These are phyloP conservation scores for Rhabdomys dilectus DNA, from an alignment of 2,113 vertebrate species.

Conservation along the genomic window DNA sequence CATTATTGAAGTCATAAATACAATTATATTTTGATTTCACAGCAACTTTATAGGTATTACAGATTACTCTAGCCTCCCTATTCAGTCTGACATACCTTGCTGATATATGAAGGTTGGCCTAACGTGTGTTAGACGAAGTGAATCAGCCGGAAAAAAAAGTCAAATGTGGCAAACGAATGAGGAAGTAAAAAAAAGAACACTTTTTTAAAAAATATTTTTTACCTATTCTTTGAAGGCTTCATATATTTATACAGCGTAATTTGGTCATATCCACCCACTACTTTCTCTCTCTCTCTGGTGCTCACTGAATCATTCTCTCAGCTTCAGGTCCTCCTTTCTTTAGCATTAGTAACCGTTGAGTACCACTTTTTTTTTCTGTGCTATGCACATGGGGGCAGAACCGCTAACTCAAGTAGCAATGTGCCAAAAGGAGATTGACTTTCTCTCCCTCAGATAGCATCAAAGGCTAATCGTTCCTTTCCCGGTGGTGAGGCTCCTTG, in stretches of 20 bases:
- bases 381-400: background rate
- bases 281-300: background rate
- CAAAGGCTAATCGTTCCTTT: background rate
- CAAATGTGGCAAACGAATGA: background rate
- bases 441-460: background rate
- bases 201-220: background rate
- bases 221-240: background rate
- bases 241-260: background rate
- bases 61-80: background rate
- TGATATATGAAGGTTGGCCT: background rate
- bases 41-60: slow-evolving; percentile 31
- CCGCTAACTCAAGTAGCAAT: background rate
- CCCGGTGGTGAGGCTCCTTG: background rate
- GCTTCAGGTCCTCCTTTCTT: background rate
- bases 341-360: background rate
- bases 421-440: background rate
- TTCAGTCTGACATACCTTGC: background rate
- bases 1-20: slow-evolving; percentile 49
- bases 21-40: slow-evolving; percentile 25
- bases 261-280: background rate
- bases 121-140: background rate
- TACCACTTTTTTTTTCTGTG: background rate
- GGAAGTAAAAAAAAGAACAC: background rate
- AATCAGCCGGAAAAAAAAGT: background rate
- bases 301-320: background rate